Evolutionary conservation across 2,113 vertebrate species (phyloP), one percentile per base, ranked within the genome.

Genomic region (Stigmatopora argus): DNA sequence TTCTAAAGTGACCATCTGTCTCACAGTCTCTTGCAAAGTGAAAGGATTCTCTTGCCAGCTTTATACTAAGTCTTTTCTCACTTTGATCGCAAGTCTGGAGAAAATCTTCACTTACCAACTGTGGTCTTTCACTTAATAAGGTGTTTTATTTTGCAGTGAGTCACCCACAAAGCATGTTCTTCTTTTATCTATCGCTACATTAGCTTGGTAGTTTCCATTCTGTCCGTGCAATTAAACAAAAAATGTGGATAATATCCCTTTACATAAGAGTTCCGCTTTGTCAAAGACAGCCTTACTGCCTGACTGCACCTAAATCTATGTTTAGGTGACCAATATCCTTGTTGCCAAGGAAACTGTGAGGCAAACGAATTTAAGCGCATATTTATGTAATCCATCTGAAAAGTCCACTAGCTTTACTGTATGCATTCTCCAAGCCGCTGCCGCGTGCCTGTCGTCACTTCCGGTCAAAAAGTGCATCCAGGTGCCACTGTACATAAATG

Each of bases 271-370:
- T 34, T 45, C 53, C 49, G 31, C 53, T 55, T 3, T 55, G 60
- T 58, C 3, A 47, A 61, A 70, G 34, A 1, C 44, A 18, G 64
- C 72, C 67, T 73, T 31, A 17, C 60, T 60, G 61, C 62, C 38
- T 78, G 61, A 66, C 67, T 75, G 69, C 72, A 71, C 69, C 71
- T 83, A 66, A 71, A 72, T 85, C 80, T 81, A 66, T 74, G 77
- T 83, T 79, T 82, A 83, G 79, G 74, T 76, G 71, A 78, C 83
- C 69, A 79, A 72, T 74, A 79, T 79, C 79, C 79, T 64, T 71
- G 88, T 89, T 89, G 84, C 86, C 85, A 88, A 65, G 83, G 85
- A 79, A 87, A 88, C 86, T 72, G 77, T 74, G 81, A 65, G 78
- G 68, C 72, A 82, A 84, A 85, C 78, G 69, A 81, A 80, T 75